phyloP scores from a whole-genome alignment of 2,113 vertebrate species.

The Peromyscus maniculatus region DNA sequence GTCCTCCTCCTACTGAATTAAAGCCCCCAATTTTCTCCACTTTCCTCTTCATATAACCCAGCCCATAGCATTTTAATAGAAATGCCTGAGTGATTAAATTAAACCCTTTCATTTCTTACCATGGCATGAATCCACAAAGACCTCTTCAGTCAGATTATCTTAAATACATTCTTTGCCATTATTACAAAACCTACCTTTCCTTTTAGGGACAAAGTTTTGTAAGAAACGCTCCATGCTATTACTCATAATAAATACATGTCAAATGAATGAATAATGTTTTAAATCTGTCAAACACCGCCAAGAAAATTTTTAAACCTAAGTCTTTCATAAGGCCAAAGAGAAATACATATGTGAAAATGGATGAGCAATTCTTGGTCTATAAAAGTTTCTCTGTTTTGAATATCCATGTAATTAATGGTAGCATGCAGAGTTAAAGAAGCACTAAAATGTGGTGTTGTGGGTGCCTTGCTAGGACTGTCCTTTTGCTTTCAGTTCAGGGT shows the following conservation, averaged over 20 bases:
- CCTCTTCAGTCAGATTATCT: conserved; percentile 68
- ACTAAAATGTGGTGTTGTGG: neutral
- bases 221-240: conserved; percentile 73
- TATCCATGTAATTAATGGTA: conserved; percentile 2
- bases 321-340: conserved; percentile 9
- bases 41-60: neutral
- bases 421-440: neutral
- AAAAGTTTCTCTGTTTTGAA: conserved; percentile 17
- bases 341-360: conserved; percentile 32
- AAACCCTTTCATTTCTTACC: conserved; percentile 4
- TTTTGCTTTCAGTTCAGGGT: neutral
- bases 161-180: conserved; percentile 65
- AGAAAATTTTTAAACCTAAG: conserved; percentile 38
- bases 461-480: neutral
- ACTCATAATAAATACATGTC: conserved; percentile 60
- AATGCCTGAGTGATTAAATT: conserved; percentile 65
- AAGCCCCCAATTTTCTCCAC: too few relatives aligned
- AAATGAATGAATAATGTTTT: conserved; percentile 56
- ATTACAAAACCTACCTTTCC: conserved; percentile 71
- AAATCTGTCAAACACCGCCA: conserved; percentile 55
- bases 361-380: conserved; percentile 44
- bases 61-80: conserved; percentile 62
- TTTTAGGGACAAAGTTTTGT: conserved; percentile 70
- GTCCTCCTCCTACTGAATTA: too few relatives aligned
- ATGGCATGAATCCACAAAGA: conserved; percentile 73